Evolutionary conservation across 1,140 invertebrate genomes (phyloP), one percentile per base, ranked within the genome.

Genomic region (Saccostrea glomerata): DNA sequence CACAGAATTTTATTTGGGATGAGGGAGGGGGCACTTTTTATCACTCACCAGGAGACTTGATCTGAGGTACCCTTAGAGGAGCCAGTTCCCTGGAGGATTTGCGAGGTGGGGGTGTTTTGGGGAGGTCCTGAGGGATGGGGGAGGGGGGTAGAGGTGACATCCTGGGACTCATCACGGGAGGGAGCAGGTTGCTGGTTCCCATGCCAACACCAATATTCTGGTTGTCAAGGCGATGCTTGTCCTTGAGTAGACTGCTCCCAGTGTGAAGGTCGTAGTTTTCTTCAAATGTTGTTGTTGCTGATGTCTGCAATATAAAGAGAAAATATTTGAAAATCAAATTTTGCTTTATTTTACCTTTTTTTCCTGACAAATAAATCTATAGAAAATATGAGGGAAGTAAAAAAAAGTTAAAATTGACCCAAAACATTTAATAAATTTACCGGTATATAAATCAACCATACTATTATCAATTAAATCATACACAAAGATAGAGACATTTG

Each of bases 1-100:
- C 30, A 58, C 56, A 13, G 56, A 58, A 58, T 58, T 58, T 17
- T 13, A 0, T 17, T 58, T 1, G 11, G 56, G 56, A 58, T 12
- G 11, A n/a, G 30, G n/a, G 30, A 12, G 11, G n/a, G 11, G n/a
- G 11, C 30, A 77, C 2, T 77, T 9, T 30, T 7, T 12, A 0
- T 6, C 15, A 47, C 85, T 86, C 73, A 88, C 87, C 87, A 77
- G 66, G 30, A 15, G 88, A 77, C 70, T 77, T 77, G 70, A 77
- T 77, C 25, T 77, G 70, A 30, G 89, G 89, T 17, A 89, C 86
- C 82, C 89, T 85, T 0, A 89, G 84, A 13, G 89, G 89, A 23
- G 89, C 89, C n/a, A 89, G 40, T 11, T 89, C 86, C 20, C 87
- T 82, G 5, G 47, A 55, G 55, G 55, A 56, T 40, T 89, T 89